Base-by-base conservation (phyloP, 2,888 invertebrate species). In the Tetramorium bicarinatum region DNA sequence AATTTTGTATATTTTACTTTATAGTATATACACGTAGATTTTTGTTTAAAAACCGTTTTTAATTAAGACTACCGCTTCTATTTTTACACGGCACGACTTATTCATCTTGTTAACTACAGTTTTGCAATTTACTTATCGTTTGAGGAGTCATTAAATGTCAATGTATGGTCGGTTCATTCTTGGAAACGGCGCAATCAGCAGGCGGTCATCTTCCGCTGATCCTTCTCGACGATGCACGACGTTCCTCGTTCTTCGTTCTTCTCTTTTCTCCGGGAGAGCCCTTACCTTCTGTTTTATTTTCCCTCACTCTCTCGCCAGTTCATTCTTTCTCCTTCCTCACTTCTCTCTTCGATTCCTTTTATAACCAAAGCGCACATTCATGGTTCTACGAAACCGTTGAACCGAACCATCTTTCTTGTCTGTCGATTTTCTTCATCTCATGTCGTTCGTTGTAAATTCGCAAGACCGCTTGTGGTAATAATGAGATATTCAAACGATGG, bases 361-460 rank as follows among this genome's bases (percentile, higher is more conserved):
- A 82, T 82, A 79, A 83, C 59, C 79, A 41, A 74, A 72, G 72
- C 75, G 66, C 62, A 49, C 56, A 66, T 49, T 76, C 87, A 83
- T 85, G 83, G 66, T 91, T 91, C 91, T 83, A 71, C 89, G 91
- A 91, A 91, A 91, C 89, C 85, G 87, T 87, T 87, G 85, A 86
- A 89, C 72, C 54, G 52, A 67, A 67, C 80, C 84, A 61, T 81
- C 69, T 38, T 54, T 84, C 59, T 61, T 79, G 47, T 59, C 66
- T 56, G 74, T 76, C 75, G 25, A 59, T 56, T 54, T 85, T 74
- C 79, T 82, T 84, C 74, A 54, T n/a, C 64, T 56, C 62, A 21
- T 79, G 52, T 66, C 47, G n/a, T 61, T 9, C n/a, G 47, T 62
- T 82, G 52, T 44, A 61, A 67, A 21, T 61, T 29, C 21, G 18